phyloP scores from a whole-genome alignment of 2,113 vertebrate species.

The Xerus inauris region DNA sequence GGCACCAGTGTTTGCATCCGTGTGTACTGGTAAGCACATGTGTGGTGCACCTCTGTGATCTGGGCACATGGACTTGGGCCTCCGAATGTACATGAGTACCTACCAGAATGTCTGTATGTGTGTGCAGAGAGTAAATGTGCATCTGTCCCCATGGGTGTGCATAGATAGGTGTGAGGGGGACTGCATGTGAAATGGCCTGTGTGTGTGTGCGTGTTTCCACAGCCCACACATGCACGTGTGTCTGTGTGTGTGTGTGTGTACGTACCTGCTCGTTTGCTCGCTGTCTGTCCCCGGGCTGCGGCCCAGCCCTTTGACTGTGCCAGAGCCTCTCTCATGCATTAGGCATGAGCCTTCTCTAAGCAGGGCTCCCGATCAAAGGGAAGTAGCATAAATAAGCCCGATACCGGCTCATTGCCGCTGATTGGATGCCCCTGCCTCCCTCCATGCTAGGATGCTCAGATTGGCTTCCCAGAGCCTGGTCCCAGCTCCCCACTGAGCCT shows the following conservation, averaged over 20 bases:
- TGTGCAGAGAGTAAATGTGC: not conserved
- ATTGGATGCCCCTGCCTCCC: slow-evolving; percentile 69
- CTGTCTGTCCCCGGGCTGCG: slow-evolving; percentile 52
- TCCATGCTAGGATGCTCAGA: slow-evolving; percentile 65
- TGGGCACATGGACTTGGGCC: not conserved
- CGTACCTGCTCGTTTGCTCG: rapidly evolving
- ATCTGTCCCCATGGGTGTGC: not conserved
- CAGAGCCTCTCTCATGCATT: slow-evolving; percentile 75
- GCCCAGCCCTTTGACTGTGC: slow-evolving; percentile 70
- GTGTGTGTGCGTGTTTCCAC: too few species aligned
- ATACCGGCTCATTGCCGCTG: slow-evolving; percentile 63
- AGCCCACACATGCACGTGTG: too few species aligned
- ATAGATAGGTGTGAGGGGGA: not conserved
- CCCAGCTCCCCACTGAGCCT: slow-evolving; percentile 60
- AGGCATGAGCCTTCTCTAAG: slow-evolving; percentile 76
- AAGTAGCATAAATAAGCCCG: slow-evolving; percentile 69
- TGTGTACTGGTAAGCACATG: not conserved
- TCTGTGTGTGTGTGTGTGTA: rapidly evolving
- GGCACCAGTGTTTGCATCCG: not conserved
- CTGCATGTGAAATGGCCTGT: not conserved
- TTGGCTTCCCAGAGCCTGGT: slow-evolving; percentile 57
- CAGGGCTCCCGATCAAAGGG: slow-evolving; percentile 80
- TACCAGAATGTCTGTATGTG: not conserved
- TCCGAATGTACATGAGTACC: not conserved
- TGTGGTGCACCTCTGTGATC: not conserved